Percentiles rank a stretch among this genome's conserved stretches.
Conservation (phyloP, 2,888 invertebrate genomes). For the Oasisia sp. region DNA sequence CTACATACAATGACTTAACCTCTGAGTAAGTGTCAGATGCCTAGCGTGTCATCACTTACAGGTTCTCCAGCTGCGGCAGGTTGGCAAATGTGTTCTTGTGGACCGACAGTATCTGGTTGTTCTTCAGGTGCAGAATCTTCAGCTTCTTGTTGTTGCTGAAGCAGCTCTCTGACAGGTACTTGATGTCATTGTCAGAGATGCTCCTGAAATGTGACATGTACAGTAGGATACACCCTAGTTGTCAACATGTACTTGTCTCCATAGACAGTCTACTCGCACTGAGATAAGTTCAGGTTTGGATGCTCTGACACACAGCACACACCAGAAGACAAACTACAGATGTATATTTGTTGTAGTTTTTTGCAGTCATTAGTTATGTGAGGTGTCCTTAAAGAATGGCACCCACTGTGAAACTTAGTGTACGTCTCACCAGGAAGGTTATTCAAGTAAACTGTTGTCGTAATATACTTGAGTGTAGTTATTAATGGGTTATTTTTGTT, state of each 20-base stretch:
- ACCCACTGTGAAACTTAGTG: too few species aligned
- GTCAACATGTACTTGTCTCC: neutral
- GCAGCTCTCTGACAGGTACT: slow-evolving; percentile 77
- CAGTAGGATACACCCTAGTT: neutral
- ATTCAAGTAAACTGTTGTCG: too few species aligned
- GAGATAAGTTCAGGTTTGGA: neutral
- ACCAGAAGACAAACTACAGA: too few species aligned
- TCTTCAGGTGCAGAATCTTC: slow-evolving; percentile 82
- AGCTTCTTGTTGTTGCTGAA: slow-evolving; percentile 78
- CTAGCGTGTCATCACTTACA: slow-evolving; percentile 75
- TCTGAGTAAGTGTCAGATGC: neutral
- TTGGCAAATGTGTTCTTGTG: slow-evolving; percentile 79
- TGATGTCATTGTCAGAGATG: slow-evolving; percentile 84
- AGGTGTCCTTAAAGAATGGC: too few species aligned
- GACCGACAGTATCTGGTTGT: slow-evolving; percentile 81
- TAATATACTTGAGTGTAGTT: too few species aligned
- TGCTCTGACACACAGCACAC: neutral
- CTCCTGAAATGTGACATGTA: slow-evolving; percentile 72
- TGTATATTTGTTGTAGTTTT: too few species aligned
- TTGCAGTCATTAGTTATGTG: too few species aligned
- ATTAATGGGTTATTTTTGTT: too few species aligned
- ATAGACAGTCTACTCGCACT: neutral
- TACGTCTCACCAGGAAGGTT: too few species aligned
- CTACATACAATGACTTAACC: neutral
- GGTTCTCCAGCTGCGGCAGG: slow-evolving; percentile 80